Evolutionary conservation across 1,140 invertebrate genomes (phyloP).

Genomic region (Tetraneura akinire): DNA sequence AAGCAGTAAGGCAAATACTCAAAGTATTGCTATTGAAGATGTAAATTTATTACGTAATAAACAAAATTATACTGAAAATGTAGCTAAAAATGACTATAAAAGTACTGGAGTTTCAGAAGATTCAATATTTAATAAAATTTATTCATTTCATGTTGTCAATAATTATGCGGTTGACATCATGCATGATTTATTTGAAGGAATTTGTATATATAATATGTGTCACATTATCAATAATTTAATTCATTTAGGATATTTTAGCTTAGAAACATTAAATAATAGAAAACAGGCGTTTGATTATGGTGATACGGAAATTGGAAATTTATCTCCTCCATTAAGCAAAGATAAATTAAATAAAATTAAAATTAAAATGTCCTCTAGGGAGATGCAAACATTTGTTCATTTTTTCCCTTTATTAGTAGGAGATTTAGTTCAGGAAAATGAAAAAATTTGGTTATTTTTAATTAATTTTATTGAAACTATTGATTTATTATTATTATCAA

Average conservation of each 20-base stretch:
- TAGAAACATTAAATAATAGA: neutral
- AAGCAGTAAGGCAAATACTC: neutral
- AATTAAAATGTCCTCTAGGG: neutral
- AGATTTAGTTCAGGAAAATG: neutral
- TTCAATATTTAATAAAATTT: constrained; percentile 11
- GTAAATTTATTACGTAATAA: neutral
- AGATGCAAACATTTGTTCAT: constrained; percentile 5
- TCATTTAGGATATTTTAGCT: constrained; percentile 5
- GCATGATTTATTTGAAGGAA: constrained; percentile 7
- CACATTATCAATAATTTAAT: constrained; percentile 4
- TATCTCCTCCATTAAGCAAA: neutral
- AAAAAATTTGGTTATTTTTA: neutral
- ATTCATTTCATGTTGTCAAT: neutral
- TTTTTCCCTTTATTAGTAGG: constrained; percentile 17
- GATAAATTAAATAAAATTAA: neutral
- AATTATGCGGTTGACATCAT: constrained; percentile 17
- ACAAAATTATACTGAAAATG: constrained; percentile 31
- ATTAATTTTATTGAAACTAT: constrained; percentile 3
- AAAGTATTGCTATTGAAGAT: constrained; percentile 1
- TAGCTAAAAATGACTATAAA: neutral
- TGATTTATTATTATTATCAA: constrained; percentile 1
- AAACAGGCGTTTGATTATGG: constrained; percentile 29
- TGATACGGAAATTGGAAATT: constrained; percentile 16
- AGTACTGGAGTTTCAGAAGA: neutral
- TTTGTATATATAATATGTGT: neutral